phyloP scores from a whole-genome alignment of 2,797 vertebrate genomes.

The Cirrhinus molitorella region DNA sequence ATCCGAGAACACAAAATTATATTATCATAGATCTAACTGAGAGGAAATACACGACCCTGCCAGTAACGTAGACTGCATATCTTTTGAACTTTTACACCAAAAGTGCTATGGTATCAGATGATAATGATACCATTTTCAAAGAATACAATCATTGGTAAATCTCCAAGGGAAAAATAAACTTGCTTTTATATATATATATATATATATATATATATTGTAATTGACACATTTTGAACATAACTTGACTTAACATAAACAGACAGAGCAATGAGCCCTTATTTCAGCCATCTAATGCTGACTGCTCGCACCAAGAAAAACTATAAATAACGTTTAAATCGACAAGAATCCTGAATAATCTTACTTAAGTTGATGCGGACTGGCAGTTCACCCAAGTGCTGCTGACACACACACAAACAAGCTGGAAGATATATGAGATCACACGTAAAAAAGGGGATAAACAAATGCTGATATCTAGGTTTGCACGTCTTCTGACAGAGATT shows the following conservation, averaged over 20 bases:
- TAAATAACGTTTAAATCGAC: neutral
- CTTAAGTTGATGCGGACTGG: neutral
- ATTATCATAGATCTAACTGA: slow-evolving; percentile 9
- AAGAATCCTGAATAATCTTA: neutral
- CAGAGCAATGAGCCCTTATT: neutral
- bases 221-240: no score
- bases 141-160: neutral
- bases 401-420: neutral
- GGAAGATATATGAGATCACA: neutral
- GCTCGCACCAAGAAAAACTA: neutral
- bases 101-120: neutral
- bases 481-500: neutral
- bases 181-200: no score
- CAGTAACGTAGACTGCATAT: neutral
- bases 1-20: neutral
- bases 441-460: neutral
- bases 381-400: neutral
- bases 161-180: neutral
- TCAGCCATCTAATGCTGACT: neutral
- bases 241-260: neutral
- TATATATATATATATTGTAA: no score
- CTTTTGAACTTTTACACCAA: neutral
- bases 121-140: neutral
- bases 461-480: neutral
- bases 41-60: neutral